Evolutionary conservation across 2,888 invertebrate genomes (phyloP), one percentile per base, ranked within the genome.

Genomic region (Brachypalpus laphriformis): DNA sequence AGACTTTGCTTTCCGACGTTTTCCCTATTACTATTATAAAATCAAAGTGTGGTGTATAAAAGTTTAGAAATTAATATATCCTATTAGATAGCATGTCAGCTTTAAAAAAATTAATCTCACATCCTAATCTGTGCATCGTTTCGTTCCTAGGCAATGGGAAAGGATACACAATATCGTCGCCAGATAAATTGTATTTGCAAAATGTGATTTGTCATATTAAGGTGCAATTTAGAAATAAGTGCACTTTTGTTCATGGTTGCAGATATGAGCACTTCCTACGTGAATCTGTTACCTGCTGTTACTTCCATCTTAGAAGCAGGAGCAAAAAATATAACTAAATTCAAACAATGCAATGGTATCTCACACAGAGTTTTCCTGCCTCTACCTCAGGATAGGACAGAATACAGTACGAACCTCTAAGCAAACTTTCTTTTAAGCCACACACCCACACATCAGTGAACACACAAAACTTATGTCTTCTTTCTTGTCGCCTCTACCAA

Each of bases 341-440:
- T 42, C 42, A 25, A 49, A 49, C 49, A 49, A 49, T 49, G 49
- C 25, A 49, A 49, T 49, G 25, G 49, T 14, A 49, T 49, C 49
- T n/a, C 6, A 22, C 9, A 25, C 25, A 49, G 22, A 49, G 16
- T 14, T 42, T 42, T 42, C 42, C n/a, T 37, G 14, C 7, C 34
- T 20, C 9, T 11, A 22, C 3, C 22, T 25, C n/a, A n/a, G n/a
- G 9, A 47, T 20, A 11, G 1, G 3, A 47, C 47, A 47, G 20
- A 47, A 25, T 4, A 11, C 16, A 25, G 4, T 49, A 25, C 25
- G 22, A 5, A 49, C 49, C 49, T n/a, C 25, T 49, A 49, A 49
- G 49, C n/a, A 49, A 49, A 49, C 47, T 49, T 25, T 20, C 6
- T 25, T 25, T 0, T n/a, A 22, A 59, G 40, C 40, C 59, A 59